Conservation (phyloP, 1,140 invertebrate species). For the Telenomus remus region DNA sequence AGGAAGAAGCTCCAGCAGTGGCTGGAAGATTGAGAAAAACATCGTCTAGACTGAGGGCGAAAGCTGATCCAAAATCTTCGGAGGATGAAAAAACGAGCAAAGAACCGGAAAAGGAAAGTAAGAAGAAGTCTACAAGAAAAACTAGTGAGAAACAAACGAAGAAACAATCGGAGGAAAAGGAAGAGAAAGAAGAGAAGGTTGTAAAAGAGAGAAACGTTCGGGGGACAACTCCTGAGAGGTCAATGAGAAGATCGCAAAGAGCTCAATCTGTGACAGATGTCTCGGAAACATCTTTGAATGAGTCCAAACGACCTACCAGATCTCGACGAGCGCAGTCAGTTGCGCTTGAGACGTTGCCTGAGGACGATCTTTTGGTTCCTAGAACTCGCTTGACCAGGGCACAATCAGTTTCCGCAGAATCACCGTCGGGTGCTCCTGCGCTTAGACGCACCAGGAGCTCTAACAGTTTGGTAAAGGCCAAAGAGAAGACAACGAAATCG, state of each 20-base stretch:
- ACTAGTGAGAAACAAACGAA: neutral
- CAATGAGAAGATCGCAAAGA: neutral
- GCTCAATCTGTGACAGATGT: constrained; percentile 1
- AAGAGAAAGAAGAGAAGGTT: neutral
- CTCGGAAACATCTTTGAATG: neutral
- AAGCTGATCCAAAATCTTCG: neutral
- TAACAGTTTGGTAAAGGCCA: constrained; percentile 12
- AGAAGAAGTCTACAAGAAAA: neutral
- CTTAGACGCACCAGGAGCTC: constrained; percentile 27
- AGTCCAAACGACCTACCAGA: neutral
- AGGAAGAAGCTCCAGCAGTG: neutral
- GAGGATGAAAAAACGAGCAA: neutral
- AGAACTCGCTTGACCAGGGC: neutral
- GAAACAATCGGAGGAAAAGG: constrained; percentile 1
- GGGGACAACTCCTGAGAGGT: constrained; percentile 15
- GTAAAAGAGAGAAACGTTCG: constrained; percentile 2
- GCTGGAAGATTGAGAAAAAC: neutral
- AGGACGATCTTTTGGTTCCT: neutral
- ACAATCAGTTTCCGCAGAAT: neutral
- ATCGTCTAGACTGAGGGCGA: neutral
- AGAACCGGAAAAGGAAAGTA: neutral
- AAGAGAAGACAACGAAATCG: constrained; percentile 5
- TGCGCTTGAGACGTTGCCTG: neutral
- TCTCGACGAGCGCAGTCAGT: constrained; percentile 19
- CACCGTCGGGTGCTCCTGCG: neutral